Evolutionary conservation across 2,888 invertebrate genomes (phyloP).

Genomic region (Smittia aterrima): DNA sequence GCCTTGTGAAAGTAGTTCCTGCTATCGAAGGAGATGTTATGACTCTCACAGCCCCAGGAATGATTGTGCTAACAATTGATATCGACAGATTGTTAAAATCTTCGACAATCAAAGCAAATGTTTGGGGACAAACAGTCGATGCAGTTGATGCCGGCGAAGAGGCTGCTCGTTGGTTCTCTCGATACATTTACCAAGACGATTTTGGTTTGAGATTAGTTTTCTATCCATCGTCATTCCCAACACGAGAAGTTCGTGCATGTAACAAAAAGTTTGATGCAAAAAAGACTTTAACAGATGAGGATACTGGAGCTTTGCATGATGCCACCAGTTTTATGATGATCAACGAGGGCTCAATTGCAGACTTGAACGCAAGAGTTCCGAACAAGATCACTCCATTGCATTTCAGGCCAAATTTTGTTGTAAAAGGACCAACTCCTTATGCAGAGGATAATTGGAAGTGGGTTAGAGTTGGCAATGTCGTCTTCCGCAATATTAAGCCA

Average conservation of each 20-base stretch:
- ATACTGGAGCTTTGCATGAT: slow-evolving; percentile 62
- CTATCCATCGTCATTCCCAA: slow-evolving; percentile 55
- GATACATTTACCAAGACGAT: slow-evolving; percentile 56
- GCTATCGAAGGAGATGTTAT: slow-evolving; percentile 55
- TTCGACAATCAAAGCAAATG: slow-evolving; percentile 53
- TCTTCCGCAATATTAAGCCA: slow-evolving; percentile 64
- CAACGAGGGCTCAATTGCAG: slow-evolving; percentile 63
- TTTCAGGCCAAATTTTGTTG: slow-evolving; percentile 68
- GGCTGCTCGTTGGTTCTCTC: slow-evolving; percentile 68
- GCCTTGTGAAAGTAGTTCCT: slow-evolving; percentile 58
- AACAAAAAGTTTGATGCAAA: slow-evolving; percentile 48
- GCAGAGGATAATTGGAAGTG: slow-evolving; percentile 69
- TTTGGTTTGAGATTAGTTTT: slow-evolving; percentile 58
- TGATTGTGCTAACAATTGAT: slow-evolving; percentile 59
- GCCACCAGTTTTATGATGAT: slow-evolving; percentile 64
- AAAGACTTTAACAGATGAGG: background rate
- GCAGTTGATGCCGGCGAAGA: slow-evolving; percentile 72
- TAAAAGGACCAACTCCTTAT: slow-evolving; percentile 59
- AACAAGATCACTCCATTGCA: slow-evolving; percentile 56
- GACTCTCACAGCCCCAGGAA: slow-evolving; percentile 57
- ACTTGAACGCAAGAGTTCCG: slow-evolving; percentile 60
- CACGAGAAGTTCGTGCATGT: slow-evolving; percentile 48
- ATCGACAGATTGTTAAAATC: slow-evolving; percentile 50
- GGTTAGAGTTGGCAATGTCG: slow-evolving; percentile 61
- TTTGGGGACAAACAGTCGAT: slow-evolving; percentile 60